Percentiles rank a stretch among this genome's conserved stretches.
These are phyloP conservation scores for Parus major DNA, from an alignment of 2,113 vertebrate genomes.

Conservation along the genomic window DNA sequence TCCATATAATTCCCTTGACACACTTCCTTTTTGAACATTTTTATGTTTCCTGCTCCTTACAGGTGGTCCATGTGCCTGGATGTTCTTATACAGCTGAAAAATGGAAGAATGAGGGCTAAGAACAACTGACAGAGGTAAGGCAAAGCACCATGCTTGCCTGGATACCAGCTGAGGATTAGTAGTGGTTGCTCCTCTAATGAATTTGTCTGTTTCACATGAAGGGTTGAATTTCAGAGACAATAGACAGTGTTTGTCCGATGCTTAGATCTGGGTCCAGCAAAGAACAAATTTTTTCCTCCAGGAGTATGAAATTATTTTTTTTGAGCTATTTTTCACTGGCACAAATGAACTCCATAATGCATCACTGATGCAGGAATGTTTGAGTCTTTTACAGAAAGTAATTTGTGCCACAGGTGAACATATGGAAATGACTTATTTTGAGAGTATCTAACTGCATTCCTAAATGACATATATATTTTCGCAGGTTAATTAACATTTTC, in stretches of 20 bases:
- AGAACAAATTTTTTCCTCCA: not conserved
- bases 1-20: not conserved
- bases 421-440: not conserved
- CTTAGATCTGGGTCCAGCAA: not conserved
- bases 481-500: not conserved
- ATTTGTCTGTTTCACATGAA: not conserved
- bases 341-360: not conserved
- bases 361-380: not conserved
- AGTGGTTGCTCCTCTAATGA: not conserved
- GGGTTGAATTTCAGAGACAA: not conserved
- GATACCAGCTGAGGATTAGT: not conserved
- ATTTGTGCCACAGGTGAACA: not conserved
- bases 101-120: not conserved
- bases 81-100: not conserved
- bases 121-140: not conserved
- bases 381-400: not conserved
- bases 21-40: not conserved
- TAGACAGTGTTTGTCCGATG: not conserved
- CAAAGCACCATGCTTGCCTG: not conserved
- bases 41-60: not conserved
- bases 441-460: not conserved
- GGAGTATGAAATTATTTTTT: fast-evolving
- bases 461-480: not conserved
- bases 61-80: fast-evolving
- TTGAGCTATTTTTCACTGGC: not conserved